Base-by-base conservation (phyloP, 2,113 vertebrate genomes). In the Petrocephalus zakoni region DNA sequence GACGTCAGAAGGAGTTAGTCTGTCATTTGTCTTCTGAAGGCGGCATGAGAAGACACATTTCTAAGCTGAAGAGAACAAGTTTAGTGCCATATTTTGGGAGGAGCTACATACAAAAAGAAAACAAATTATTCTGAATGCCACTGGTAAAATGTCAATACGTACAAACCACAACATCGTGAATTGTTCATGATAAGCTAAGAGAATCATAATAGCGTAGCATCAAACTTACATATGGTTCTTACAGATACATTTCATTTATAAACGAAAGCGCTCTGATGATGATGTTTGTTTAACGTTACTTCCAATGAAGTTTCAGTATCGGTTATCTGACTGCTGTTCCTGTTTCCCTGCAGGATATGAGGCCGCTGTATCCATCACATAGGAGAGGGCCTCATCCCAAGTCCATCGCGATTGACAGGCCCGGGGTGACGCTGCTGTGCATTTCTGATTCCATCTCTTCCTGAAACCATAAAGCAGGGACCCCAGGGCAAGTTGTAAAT, bases 401-500 rank as follows among this genome's bases (percentile, higher is more conserved):
- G 37, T 78, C 29, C 72, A 78, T 78, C 72, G 34, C 72, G 5
- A 42, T 42, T 1, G 42, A 3, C 42, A 42, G 42, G 42, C 42
- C 42, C 42, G 42, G 42, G 42, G 42, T 42, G 42, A 42, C 1
- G 42, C 42, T 3, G 15, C 25, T 37, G 1, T 34, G 29, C 68
- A 75, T 34, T 75, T 75, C 72, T 42, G 72, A 78, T 78, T 78
- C 58, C 22, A 68, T 25, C 42, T 49, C 86, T 42, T 47, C 58
- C 37, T 49, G 81, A 46, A 49, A 49, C 22, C 37, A 46, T 34
- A n/a, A 51, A 87, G 46, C 37, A n/a, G 6, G 55, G 34, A 87
- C 4, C 17, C 6, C 78, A 47, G 19, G 61, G 8, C 13, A 49
- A 86, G 87, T 89, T 87, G 89, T 92, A 83, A 83, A 46, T 91